Conservation (phyloP, 2,888 invertebrate species). For the Microctonus hyperodae region DNA sequence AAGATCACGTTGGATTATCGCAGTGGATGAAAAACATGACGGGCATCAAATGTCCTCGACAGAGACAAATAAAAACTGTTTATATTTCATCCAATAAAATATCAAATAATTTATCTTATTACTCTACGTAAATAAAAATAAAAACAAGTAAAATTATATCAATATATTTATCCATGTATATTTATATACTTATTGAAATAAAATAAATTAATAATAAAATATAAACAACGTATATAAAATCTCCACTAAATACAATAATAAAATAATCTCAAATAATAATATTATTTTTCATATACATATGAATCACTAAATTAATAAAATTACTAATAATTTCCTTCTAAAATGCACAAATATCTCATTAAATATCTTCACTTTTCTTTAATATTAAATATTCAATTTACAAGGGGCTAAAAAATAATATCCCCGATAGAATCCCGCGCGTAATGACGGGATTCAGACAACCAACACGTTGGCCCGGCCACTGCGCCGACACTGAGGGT, state of each 20-base stretch:
- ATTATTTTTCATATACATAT: too few relatives aligned
- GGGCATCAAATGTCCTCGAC: slow-evolving; percentile 1
- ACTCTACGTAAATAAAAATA: background rate
- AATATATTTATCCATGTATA: background rate
- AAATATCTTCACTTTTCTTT: slow-evolving; percentile 13
- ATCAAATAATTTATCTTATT: background rate
- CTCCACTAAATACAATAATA: too few relatives aligned
- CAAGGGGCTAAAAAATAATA: slow-evolving; percentile 6
- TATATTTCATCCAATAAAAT: background rate
- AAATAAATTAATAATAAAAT: too few relatives aligned
- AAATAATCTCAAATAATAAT: too few relatives aligned
- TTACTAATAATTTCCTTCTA: too few relatives aligned
- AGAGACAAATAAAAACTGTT: background rate
- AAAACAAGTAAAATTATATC: background rate
- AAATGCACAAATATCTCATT: too few relatives aligned
- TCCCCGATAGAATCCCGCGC: slow-evolving; percentile 14
- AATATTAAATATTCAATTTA: slow-evolving; percentile 10
- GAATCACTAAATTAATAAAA: too few relatives aligned
- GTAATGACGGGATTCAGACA: slow-evolving; percentile 42
- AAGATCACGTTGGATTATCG: background rate
- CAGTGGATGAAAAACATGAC: background rate
- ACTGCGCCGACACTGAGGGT: slow-evolving; percentile 63
- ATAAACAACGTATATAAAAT: too few relatives aligned
- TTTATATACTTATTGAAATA: too few relatives aligned
- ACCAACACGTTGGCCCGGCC: slow-evolving; percentile 63